Base-by-base conservation (phyloP, 2,797 vertebrate genomes). In the Jordanella pulchra region DNA sequence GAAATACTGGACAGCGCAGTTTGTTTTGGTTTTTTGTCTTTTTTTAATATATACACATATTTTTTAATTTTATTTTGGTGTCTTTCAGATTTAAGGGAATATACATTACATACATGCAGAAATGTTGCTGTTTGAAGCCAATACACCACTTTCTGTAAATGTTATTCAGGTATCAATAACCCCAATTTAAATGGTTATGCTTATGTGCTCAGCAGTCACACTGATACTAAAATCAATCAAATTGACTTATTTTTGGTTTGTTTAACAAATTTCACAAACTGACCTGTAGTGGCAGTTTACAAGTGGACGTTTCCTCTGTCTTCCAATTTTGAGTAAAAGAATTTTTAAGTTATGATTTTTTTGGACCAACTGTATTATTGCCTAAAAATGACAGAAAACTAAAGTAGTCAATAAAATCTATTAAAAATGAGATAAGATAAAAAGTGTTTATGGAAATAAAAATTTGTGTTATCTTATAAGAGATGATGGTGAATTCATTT, bases 381-480 rank as follows among this genome's bases (percentile, higher is more conserved):
- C 45, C 35, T 56, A 30, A 58, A 73, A 64, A 45, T 21, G 54
- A 39, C 54, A 65, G 30, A 70, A 65, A 83, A 81, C 56, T 55
- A 78, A 81, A 85, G 28, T 66, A 83, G 65, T 82, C 79, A 65
- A 64, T 85, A 82, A 74, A 58, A 83, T 82, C 75, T 71, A 84
- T 79, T 69, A 81, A 74, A 88, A 89, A 90, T 90, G 76, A 87
- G 79, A 89, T 89, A 88, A 87, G 77, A 85, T 87, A 82, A 83
- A 87, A 85, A 86, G 82, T 74, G 69, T 70, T 80, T 39, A 39
- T 39, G 3, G 9, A 4, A 39, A 39, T 39, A 39, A 39, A 39
- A 39, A 39, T 86, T 78, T 81, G 45, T 86, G 70, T 84, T 87
- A 83, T 84, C 81, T 82, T 78, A 76, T 85, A 79, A 73, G 86